phyloP scores from a whole-genome alignment of 2,797 vertebrate species.

The Leucoraja ocellata region DNA sequence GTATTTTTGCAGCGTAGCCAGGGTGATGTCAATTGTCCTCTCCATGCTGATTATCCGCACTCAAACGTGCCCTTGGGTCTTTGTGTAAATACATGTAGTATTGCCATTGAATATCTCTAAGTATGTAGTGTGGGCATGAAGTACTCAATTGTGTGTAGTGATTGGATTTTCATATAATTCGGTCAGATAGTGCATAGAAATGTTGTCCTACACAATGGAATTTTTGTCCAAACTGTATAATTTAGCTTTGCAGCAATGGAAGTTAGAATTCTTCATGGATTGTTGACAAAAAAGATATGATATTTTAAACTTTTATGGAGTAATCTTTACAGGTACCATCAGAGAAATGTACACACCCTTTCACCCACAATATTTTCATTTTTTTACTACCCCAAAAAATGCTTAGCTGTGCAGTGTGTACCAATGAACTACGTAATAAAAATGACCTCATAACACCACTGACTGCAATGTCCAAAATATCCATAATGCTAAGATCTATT shows the following conservation, averaged over 20 bases:
- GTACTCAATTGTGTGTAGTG: no score
- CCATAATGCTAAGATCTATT: neutral
- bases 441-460: neutral
- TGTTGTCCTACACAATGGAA: no score
- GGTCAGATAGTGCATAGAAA: no score
- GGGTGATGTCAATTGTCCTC: no score
- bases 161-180: no score
- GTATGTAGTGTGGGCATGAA: no score
- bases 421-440: neutral
- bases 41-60: no score
- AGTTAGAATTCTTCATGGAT: neutral
- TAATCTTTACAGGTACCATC: neutral
- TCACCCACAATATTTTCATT: neutral
- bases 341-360: no score
- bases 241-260: neutral
- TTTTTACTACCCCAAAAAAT: neutral
- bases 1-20: no score
- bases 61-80: no score
- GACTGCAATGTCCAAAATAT: neutral
- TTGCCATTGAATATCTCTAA: no score
- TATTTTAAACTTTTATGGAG: neutral
- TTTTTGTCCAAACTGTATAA: neutral
- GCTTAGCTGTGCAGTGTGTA: neutral
- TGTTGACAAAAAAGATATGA: neutral
- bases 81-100: no score